Evolutionary conservation across 2,888 invertebrate species (phyloP).

Genomic region (Lasius platythorax): DNA sequence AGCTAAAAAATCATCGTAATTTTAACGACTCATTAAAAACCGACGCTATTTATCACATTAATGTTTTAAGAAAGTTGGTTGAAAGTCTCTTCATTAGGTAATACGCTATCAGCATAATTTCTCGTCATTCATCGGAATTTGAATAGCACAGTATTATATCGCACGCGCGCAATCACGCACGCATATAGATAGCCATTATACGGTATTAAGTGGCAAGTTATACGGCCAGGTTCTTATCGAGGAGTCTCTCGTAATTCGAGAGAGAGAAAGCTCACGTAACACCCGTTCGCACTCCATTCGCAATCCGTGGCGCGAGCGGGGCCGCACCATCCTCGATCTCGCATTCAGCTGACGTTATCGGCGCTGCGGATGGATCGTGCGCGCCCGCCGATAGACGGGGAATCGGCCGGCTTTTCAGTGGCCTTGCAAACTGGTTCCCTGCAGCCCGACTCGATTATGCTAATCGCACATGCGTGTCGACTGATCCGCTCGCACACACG

Average conservation of each 20-base stretch:
- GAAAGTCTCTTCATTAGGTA: neutral
- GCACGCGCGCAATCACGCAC: neutral
- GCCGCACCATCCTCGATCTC: slow-evolving; percentile 50
- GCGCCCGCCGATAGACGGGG: slow-evolving; percentile 69
- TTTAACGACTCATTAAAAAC: neutral
- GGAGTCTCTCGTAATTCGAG: slow-evolving; percentile 29
- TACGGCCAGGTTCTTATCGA: slow-evolving; percentile 37
- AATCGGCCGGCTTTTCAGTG: slow-evolving; percentile 81
- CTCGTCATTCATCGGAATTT: neutral
- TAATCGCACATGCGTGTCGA: slow-evolving; percentile 83
- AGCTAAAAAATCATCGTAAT: neutral
- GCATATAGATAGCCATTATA: neutral
- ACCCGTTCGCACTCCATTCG: slow-evolving; percentile 24
- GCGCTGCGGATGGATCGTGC: slow-evolving; percentile 82
- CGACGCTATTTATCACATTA: neutral
- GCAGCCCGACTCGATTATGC: slow-evolving; percentile 84
- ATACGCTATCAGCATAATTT: neutral
- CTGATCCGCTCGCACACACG: slow-evolving; percentile 74
- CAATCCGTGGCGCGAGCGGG: slow-evolving; percentile 3
- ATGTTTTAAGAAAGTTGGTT: neutral
- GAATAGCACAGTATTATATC: neutral
- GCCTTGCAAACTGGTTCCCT: slow-evolving; percentile 86
- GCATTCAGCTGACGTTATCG: slow-evolving; percentile 75
- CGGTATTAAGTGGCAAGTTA: slow-evolving; percentile 24
- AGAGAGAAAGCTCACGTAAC: slow-evolving; percentile 44